phyloP scores from a whole-genome alignment of 1,140 invertebrate genomes.

The Caerostris extrusa region DNA sequence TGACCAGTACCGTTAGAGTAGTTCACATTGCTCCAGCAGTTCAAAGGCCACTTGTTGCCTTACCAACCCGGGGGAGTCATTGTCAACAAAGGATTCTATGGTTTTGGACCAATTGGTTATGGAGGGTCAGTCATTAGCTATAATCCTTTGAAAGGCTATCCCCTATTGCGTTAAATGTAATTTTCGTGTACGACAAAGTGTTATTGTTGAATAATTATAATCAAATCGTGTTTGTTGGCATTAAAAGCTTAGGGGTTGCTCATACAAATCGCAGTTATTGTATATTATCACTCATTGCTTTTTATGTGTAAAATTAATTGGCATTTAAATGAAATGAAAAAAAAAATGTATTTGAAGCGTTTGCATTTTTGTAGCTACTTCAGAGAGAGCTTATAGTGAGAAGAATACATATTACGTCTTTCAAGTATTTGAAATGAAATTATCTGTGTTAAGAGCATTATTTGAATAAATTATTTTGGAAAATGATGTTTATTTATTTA shows the following conservation, averaged over 20 bases:
- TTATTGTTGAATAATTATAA: background rate
- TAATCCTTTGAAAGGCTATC: background rate
- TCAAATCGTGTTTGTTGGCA: background rate
- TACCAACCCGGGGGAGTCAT: background rate
- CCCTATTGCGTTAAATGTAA: background rate
- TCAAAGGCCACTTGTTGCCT: background rate
- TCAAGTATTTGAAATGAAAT: no score
- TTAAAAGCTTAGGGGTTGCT: background rate
- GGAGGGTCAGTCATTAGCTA: background rate
- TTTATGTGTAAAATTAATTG: no score
- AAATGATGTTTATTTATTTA: no score
- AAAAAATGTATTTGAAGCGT: no score
- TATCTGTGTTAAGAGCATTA: no score
- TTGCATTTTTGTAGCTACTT: no score
- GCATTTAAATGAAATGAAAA: no score
- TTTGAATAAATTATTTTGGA: no score
- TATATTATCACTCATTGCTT: no score
- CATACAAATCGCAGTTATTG: no score
- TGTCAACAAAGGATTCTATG: background rate
- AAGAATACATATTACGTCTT: no score
- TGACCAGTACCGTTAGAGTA: background rate
- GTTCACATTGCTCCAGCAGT: background rate
- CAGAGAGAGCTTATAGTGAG: no score
- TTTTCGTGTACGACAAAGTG: background rate
- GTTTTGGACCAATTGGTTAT: background rate